Base-by-base conservation (phyloP, 2,888 invertebrate genomes). In the Blastobasis adustella region DNA sequence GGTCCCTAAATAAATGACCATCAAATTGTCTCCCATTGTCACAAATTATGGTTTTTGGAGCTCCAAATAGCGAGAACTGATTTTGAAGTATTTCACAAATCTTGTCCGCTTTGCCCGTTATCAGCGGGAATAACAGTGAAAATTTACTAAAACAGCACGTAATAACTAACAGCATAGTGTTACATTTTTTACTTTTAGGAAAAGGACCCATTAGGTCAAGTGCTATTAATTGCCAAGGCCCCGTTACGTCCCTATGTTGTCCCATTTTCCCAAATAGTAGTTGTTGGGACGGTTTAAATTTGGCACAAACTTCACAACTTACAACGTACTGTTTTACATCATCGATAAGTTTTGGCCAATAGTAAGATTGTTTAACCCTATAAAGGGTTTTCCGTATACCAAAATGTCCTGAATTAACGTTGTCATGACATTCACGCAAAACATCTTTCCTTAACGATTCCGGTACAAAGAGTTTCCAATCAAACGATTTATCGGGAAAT, bases 21-120 rank as follows among this genome's bases (percentile, higher is more conserved):
- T 36, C 48, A 47, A 62, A 60, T 37, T 62, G 60, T 42, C 54
- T 60, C 0, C 60, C 63, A 45, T 59, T 61, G n/a, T n/a, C n/a
- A n/a, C n/a, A n/a, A n/a, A n/a, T n/a, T n/a, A n/a, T n/a, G n/a
- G n/a, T n/a, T n/a, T n/a, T n/a, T n/a, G n/a, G n/a, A n/a, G n/a
- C n/a, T n/a, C n/a, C n/a, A n/a, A n/a, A n/a, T n/a, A n/a, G n/a
- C n/a, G n/a, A n/a, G n/a, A n/a, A n/a, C n/a, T n/a, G n/a, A n/a
- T n/a, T n/a, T n/a, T n/a, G n/a, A n/a, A n/a, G n/a, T n/a, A n/a
- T n/a, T n/a, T n/a, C n/a, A n/a, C n/a, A n/a, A n/a, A n/a, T n/a
- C n/a, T n/a, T n/a, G n/a, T n/a, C n/a, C n/a, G n/a, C n/a, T n/a
- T n/a, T n/a, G n/a, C n/a, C n/a, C n/a, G n/a, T 23, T 63, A 61